phyloP scores from a whole-genome alignment of 2,113 vertebrate species.

The Clarias batrachus region DNA sequence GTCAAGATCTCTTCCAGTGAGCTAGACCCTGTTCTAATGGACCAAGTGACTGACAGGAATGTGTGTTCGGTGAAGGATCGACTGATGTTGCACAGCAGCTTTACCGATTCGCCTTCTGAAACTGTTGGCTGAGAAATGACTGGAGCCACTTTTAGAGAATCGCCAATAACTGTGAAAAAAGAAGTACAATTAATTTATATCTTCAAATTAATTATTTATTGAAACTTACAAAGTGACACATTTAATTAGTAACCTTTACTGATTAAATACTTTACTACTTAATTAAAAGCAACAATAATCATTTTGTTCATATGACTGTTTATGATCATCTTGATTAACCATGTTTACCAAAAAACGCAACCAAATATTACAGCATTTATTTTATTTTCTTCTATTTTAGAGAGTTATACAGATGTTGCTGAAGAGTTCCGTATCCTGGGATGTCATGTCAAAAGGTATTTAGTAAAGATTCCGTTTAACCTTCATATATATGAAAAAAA shows the following conservation, averaged over 20 bases:
- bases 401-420: background rate
- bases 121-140: slow-evolving; percentile 61
- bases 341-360: background rate
- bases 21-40: slow-evolving; percentile 52
- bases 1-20: slow-evolving; percentile 65
- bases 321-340: too few relatives aligned
- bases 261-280: background rate
- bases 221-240: background rate
- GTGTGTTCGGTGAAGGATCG: slow-evolving; percentile 67
- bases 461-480: background rate
- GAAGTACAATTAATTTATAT: background rate
- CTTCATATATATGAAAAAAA: background rate
- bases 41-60: slow-evolving; percentile 79
- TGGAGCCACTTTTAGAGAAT: slow-evolving; percentile 70
- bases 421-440: background rate
- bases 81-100: slow-evolving; percentile 67
- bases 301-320: background rate
- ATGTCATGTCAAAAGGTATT: background rate
- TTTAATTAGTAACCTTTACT: background rate
- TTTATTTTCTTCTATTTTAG: background rate
- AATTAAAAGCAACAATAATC: background rate
- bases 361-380: background rate
- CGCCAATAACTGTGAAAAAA: slow-evolving; percentile 71
- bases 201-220: background rate
- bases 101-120: slow-evolving; percentile 73